A percentile compares a stretch with the other conserved stretches of the same genome.
Conservation (phyloP, 2,888 invertebrate species). For the Leptura quadrifasciata region DNA sequence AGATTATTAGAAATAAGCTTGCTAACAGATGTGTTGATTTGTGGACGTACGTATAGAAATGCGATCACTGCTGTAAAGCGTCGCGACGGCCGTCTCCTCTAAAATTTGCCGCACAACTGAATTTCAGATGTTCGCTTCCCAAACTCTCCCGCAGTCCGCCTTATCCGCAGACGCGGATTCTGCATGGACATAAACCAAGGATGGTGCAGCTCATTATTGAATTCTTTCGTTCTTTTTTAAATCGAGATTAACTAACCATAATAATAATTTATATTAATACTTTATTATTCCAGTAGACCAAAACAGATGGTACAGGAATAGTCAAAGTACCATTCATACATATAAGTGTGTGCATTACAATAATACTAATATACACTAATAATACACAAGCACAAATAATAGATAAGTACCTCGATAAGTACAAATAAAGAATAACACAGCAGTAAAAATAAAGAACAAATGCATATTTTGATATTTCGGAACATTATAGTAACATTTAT, state of each 20-base stretch:
- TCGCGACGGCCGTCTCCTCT: constrained; percentile 41
- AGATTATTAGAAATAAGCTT: constrained; percentile 5
- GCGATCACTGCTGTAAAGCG: constrained; percentile 6
- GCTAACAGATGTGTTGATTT: background rate
- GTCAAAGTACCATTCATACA: too few relatives aligned
- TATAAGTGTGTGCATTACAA: too few relatives aligned
- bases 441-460: too few relatives aligned
- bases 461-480: too few relatives aligned
- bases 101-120: constrained; percentile 58
- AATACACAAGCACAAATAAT: too few relatives aligned
- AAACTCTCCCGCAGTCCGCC: constrained; percentile 56
- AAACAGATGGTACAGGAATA: too few relatives aligned
- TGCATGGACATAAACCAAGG: constrained; percentile 41
- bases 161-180: constrained; percentile 52
- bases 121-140: constrained; percentile 49
- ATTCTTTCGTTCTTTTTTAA: constrained; percentile 9
- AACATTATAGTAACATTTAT: too few relatives aligned
- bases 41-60: constrained; percentile 24
- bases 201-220: constrained; percentile 17
- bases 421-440: too few relatives aligned
- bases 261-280: too few relatives aligned
- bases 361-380: too few relatives aligned
- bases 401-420: too few relatives aligned
- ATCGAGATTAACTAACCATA: background rate
- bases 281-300: too few relatives aligned